Percentiles rank a stretch among this genome's conserved stretches.
phyloP scores from a whole-genome alignment of 2,888 invertebrate species.

The Ditula angustiorana region DNA sequence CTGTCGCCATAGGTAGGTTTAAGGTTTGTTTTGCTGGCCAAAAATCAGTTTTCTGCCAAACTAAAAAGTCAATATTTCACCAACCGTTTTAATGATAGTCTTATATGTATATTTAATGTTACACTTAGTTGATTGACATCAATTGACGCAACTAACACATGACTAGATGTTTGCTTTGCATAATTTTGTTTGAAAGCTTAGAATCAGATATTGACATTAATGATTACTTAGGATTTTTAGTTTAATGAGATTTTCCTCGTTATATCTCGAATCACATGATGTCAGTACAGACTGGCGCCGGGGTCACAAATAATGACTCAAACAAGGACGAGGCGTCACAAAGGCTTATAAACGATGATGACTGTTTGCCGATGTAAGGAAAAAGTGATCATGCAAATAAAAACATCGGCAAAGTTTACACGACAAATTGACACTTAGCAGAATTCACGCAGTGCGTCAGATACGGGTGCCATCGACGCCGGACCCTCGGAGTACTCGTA shows the following conservation, averaged over 20 bases:
- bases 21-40: no score
- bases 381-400: slow-evolving; percentile 72
- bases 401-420: slow-evolving; percentile 64
- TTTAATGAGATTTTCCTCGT: slow-evolving; percentile 45
- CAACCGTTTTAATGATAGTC: no score
- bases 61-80: no score
- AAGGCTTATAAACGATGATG: slow-evolving; percentile 76
- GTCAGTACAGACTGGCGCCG: slow-evolving; percentile 58
- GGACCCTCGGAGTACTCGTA: slow-evolving; percentile 40
- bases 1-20: no score
- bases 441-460: slow-evolving; percentile 50
- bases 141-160: slow-evolving; percentile 36
- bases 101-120: slow-evolving; percentile 7
- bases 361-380: slow-evolving; percentile 72
- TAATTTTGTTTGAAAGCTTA: slow-evolving; percentile 20
- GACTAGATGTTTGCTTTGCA: slow-evolving; percentile 12
- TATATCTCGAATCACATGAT: slow-evolving; percentile 42
- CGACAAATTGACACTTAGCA: slow-evolving; percentile 58
- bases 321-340: slow-evolving; percentile 65
- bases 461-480: slow-evolving; percentile 47
- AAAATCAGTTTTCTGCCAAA: no score
- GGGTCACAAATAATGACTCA: slow-evolving; percentile 70
- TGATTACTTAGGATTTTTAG: slow-evolving; percentile 14
- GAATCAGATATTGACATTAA: slow-evolving; percentile 26
- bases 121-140: slow-evolving; percentile 14